These are phyloP conservation scores for Idaea dimidiata DNA, from an alignment of 2,888 invertebrate genomes.

Conservation along the genomic window DNA sequence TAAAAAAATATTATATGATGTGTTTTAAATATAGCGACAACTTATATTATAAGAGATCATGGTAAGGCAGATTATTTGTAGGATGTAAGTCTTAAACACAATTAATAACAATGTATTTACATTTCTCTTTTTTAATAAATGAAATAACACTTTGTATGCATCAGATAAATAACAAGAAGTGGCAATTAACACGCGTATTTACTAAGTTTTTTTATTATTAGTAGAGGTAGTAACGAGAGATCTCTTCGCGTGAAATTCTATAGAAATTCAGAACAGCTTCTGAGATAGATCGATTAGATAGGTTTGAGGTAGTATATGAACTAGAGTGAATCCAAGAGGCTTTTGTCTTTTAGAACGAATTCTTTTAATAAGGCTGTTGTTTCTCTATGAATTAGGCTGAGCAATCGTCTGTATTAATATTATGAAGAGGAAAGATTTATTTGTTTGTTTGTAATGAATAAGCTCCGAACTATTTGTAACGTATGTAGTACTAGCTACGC, in stretches of 20 bases:
- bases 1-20: too few relatives aligned
- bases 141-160: conserved; percentile 21
- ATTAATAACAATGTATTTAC: background rate
- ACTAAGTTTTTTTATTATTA: conserved; percentile 29
- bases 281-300: conserved; percentile 36
- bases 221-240: conserved; percentile 17
- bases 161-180: conserved; percentile 20
- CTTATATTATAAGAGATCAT: too few relatives aligned
- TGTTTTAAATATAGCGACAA: too few relatives aligned
- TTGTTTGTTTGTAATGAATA: too few relatives aligned
- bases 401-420: background rate
- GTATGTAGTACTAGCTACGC: too few relatives aligned
- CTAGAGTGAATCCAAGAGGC: conserved; percentile 29
- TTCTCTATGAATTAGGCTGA: background rate
- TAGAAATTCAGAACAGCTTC: conserved; percentile 29
- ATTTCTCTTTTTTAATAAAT: conserved; percentile 18
- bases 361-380: conserved; percentile 8
- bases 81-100: background rate
- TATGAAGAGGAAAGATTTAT: background rate
- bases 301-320: conserved; percentile 19
- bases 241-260: conserved; percentile 35
- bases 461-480: too few relatives aligned
- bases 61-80: too few relatives aligned
- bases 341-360: conserved; percentile 13
- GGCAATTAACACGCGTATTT: conserved; percentile 22